A percentile compares a stretch with the other conserved stretches of the same genome.
Evolutionary conservation across 2,797 vertebrate genomes (phyloP).

Genomic region (Gallirallus australis): DNA sequence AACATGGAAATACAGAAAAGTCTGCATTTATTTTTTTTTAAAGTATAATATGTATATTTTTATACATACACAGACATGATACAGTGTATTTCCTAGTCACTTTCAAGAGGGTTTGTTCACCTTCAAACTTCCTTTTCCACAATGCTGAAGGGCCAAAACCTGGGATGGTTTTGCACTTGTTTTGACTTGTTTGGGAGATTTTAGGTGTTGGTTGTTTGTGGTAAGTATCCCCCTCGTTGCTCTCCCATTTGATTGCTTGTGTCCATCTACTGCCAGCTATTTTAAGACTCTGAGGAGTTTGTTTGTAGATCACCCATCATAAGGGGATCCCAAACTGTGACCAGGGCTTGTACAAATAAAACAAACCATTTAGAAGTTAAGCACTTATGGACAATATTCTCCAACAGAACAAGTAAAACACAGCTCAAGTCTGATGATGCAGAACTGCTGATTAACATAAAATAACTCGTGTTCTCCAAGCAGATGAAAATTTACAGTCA

Average conservation of each 20-base stretch:
- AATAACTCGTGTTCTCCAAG: conserved; percentile 37
- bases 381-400: conserved; percentile 42
- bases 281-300: neutral
- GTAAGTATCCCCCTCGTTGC: neutral
- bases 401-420: conserved; percentile 62
- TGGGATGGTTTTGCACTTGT: neutral
- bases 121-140: neutral
- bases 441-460: conserved; percentile 22
- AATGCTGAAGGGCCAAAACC: neutral
- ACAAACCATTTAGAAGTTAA: neutral
- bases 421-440: conserved; percentile 53
- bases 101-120: neutral
- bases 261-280: neutral
- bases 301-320: neutral
- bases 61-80: rapidly evolving
- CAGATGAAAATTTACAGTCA: conserved; percentile 64
- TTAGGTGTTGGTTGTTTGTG: neutral
- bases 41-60: neutral
- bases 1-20: neutral
- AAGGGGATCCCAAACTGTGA: neutral
- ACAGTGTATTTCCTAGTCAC: neutral
- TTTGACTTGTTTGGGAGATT: neutral
- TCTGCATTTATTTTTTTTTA: neutral
- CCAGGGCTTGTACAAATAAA: neutral
- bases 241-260: neutral